Evolutionary conservation across 2,888 invertebrate species (phyloP), one percentile per base, ranked within the genome.

Genomic region (Ophioninae sp.): DNA sequence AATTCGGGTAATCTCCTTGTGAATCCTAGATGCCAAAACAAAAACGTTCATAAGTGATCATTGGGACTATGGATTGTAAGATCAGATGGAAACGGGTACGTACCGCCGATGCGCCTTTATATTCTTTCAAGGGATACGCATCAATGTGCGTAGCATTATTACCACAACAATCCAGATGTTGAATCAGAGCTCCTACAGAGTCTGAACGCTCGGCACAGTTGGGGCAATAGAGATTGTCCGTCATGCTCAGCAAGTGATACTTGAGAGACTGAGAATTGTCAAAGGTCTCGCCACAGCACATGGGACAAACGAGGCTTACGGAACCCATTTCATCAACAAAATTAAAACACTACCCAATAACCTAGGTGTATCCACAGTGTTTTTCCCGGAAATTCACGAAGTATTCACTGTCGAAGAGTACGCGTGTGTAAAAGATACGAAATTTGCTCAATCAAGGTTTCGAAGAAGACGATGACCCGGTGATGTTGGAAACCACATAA

Each of bases 241-340:
- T 92, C 89, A 95, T 93, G 89, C 92, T 94, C 88, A 93, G 93
- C 86, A 93, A 94, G 93, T 93, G 94, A 88, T 93, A 92, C 89
- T 94, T 94, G 65, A 95, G 90, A 20, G 93, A 92, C 85, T 94
- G 92, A 84, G 94, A 94, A 80, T 94, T 94, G 83, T 93, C 90
- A 93, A 96, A 96, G 79, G 93, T 94, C 90, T 95, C 94, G 83
- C 94, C 94, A 89, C 96, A 96, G 91, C 96, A 96, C 90, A 96
- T 93, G 59, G 96, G 95, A 87, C 96, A 96, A 85, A 93, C 90
- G 89, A 94, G 89, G 87, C 89, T 91, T 90, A 93, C 88, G 78
- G 94, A 93, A 90, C 94, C 95, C 95, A 95, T 95, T 89, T 72
- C 78, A 70, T 67, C 30, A n/a, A 10, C 1, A 21, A 41, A 41